Percentiles rank a stretch among this genome's conserved stretches.
phyloP scores from a whole-genome alignment of 2,888 invertebrate species.

The Beris morrisii region DNA sequence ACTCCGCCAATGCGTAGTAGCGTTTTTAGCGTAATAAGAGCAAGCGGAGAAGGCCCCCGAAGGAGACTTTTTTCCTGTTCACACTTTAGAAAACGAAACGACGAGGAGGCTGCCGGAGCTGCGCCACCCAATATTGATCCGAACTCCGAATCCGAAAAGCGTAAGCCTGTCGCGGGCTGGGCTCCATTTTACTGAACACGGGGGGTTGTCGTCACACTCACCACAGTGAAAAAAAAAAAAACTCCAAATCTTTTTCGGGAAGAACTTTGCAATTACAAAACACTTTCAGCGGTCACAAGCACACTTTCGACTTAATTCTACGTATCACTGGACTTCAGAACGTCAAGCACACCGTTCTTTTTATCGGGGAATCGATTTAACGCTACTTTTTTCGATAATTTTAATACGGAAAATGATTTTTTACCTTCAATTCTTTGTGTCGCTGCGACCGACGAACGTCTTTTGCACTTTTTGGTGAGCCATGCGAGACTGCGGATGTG shows the following conservation, averaged over 20 bases:
- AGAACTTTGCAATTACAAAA: not conserved
- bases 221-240: slow-evolving; percentile 11
- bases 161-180: slow-evolving; percentile 28
- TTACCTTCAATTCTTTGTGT: slow-evolving; percentile 30
- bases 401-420: not conserved
- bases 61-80: slow-evolving; percentile 1
- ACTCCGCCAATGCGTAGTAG: slow-evolving; percentile 10
- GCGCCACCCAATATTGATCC: slow-evolving; percentile 19
- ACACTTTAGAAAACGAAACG: not conserved
- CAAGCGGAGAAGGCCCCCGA: not conserved
- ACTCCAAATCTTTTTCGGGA: not conserved
- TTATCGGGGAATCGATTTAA: no score
- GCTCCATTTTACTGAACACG: slow-evolving; percentile 24
- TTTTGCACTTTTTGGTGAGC: not conserved
- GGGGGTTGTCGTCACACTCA: slow-evolving; percentile 5
- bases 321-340: no score
- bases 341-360: no score
- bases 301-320: no score
- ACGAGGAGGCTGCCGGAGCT: slow-evolving; percentile 1
- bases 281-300: no score
- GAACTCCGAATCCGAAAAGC: slow-evolving; percentile 12
- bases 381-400: no score
- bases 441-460: slow-evolving; percentile 27
- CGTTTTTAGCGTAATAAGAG: not conserved
- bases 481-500: not conserved